These are phyloP conservation scores for Melanchra persicariae DNA, from an alignment of 2,888 invertebrate species.

Conservation along the genomic window DNA sequence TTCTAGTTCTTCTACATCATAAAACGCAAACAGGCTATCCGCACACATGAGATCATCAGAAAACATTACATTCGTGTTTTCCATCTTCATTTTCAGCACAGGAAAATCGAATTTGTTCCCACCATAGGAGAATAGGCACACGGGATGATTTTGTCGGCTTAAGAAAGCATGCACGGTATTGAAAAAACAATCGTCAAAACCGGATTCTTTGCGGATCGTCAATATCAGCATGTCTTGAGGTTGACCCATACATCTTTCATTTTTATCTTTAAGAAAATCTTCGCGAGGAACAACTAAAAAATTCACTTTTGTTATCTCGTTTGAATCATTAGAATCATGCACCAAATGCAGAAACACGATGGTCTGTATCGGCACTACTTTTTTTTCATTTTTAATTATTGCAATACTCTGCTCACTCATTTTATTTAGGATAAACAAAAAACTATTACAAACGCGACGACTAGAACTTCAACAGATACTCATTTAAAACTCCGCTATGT, in stretches of 20 bases:
- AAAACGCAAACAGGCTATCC: slow-evolving; percentile 3
- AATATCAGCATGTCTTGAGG: neutral
- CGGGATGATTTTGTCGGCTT: neutral
- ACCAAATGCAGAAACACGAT: neutral
- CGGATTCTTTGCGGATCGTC: neutral
- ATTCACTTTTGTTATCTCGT: neutral
- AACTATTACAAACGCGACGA: neutral
- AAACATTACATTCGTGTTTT: neutral
- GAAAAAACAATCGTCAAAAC: neutral
- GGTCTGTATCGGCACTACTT: neutral
- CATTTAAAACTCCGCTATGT: neutral
- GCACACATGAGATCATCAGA: slow-evolving; percentile 21
- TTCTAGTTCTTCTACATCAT: neutral
- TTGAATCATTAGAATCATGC: neutral
- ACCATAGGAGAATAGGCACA: neutral
- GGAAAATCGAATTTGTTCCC: slow-evolving; percentile 22
- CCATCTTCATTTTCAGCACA: neutral
- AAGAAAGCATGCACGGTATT: neutral
- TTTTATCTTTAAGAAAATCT: neutral
- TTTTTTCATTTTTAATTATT: too few relatives aligned
- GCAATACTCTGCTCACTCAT: too few relatives aligned
- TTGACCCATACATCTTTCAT: neutral
- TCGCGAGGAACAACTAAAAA: neutral
- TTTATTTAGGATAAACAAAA: too few relatives aligned
- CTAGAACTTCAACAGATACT: neutral